Evolutionary conservation across 2,113 vertebrate species (phyloP), one percentile per base, ranked within the genome.

Genomic region (Cyanistes caeruleus): DNA sequence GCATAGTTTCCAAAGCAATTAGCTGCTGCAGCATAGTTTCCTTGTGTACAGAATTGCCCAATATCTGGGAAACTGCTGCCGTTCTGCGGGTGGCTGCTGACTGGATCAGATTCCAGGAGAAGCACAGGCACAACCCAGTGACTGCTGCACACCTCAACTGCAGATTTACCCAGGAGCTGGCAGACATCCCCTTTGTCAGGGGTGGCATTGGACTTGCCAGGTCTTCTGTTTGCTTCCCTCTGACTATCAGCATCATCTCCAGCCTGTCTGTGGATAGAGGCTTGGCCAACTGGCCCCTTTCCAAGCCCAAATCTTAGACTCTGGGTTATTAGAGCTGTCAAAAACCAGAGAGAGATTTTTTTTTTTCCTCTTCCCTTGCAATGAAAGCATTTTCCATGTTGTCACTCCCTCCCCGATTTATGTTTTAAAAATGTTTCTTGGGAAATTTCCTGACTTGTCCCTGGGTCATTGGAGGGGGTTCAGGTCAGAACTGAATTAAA

Each of bases 261-360:
- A 84, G 93, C 78, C 76, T 28, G 1, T 90, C 87, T 96, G 70
- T 46, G 58, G 93, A 63, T 75, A 75, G 62, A 94, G 46, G 18
- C 70, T 90, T 53, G 91, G 93, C 89, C 95, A 96, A 5, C 84
- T 94, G 93, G 94, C 81, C 43, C 39, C 31, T 76, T 91, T 95
- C 89, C 96, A 96, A 97, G 63, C 62, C 91, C 84, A 83, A 93
- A 85, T 95, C 91, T 96, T 82, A 91, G 91, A 73, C 63, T 78
- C 56, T 55, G 87, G 82, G 68, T 95, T 93, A 93, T 93, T 95
- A 94, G 82, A 94, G 87, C 79, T 92, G 79, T 94, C 85, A 82
- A 88, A 96, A 96, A 8, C 24, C 37, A 10, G 52, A 83, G 79
- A 79, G 63, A 15, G 8, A 0, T 22, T 62, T 74, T 37, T 62